phyloP scores from a whole-genome alignment of 2,888 invertebrate species.

The Coremacera marginata region DNA sequence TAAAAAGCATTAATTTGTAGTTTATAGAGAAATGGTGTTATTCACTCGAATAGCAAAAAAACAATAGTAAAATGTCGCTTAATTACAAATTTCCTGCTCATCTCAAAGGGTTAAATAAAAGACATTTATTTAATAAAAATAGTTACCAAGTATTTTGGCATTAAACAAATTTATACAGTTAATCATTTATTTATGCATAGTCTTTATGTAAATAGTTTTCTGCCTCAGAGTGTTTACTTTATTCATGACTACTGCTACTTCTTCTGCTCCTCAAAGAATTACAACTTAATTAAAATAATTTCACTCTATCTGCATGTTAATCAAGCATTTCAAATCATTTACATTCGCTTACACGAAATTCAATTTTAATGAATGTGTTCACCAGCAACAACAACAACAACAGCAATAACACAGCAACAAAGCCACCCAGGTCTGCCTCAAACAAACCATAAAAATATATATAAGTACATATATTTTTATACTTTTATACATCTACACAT shows the following conservation, averaged over 20 bases:
- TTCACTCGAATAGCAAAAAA: not conserved
- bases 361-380: constrained; percentile 30
- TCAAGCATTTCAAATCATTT: constrained; percentile 28
- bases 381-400: not conserved
- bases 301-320: constrained; percentile 23
- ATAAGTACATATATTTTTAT: not conserved
- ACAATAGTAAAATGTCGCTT: not conserved
- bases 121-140: not conserved
- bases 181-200: no score
- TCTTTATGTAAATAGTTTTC: not conserved
- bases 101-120: not conserved
- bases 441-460: constrained; percentile 21
- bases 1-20: constrained; percentile 26
- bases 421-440: constrained; percentile 10
- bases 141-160: no score
- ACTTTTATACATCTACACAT: not conserved
- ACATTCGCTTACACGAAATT: constrained; percentile 32
- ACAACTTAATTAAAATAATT: constrained; percentile 36
- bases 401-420: not conserved
- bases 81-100: not conserved
- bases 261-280: constrained; percentile 6
- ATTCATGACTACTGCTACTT: not conserved
- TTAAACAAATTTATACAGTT: no score
- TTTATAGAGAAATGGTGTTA: not conserved
- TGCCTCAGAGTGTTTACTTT: not conserved